Conservation (phyloP, 2,113 vertebrate species). For the Tragelaphus imberbis region DNA sequence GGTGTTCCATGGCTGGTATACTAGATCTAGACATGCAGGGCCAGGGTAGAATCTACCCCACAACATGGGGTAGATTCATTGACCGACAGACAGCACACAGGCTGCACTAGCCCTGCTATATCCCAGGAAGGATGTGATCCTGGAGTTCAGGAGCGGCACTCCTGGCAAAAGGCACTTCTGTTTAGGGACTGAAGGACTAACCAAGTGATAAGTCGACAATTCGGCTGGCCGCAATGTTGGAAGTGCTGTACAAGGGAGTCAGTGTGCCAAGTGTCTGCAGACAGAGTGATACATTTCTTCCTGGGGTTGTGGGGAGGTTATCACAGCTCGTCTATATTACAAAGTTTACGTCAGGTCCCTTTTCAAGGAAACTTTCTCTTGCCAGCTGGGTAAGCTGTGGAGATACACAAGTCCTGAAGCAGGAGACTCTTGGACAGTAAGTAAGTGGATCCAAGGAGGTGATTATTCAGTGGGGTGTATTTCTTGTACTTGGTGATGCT, state of each 20-base stretch:
- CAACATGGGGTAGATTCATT: not conserved
- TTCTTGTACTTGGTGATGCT: slow-evolving; percentile 61
- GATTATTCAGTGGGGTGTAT: not conserved
- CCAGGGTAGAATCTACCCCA: not conserved
- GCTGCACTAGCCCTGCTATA: rapidly evolving
- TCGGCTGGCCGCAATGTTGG: not conserved
- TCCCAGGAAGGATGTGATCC: not conserved
- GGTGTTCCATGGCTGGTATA: too few species aligned
- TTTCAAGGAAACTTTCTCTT: not conserved
- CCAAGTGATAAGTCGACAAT: not conserved
- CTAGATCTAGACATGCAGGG: not conserved
- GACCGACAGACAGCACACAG: not conserved
- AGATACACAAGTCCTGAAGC: not conserved
- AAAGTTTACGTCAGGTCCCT: slow-evolving; percentile 26
- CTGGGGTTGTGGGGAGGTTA: not conserved
- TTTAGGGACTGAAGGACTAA: not conserved
- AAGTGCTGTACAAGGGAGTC: slow-evolving; percentile 29
- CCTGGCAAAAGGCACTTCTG: not conserved
- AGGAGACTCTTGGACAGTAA: not conserved
- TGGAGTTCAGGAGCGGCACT: not conserved
- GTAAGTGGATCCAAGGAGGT: not conserved
- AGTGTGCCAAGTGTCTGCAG: not conserved
- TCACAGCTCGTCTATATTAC: not conserved
- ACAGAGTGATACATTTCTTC: not conserved
- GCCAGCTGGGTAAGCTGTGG: not conserved